Percentiles rank a stretch among this genome's conserved stretches.
Evolutionary conservation across 2,113 vertebrate genomes (phyloP).

Genomic region (Malurus melanocephalus): DNA sequence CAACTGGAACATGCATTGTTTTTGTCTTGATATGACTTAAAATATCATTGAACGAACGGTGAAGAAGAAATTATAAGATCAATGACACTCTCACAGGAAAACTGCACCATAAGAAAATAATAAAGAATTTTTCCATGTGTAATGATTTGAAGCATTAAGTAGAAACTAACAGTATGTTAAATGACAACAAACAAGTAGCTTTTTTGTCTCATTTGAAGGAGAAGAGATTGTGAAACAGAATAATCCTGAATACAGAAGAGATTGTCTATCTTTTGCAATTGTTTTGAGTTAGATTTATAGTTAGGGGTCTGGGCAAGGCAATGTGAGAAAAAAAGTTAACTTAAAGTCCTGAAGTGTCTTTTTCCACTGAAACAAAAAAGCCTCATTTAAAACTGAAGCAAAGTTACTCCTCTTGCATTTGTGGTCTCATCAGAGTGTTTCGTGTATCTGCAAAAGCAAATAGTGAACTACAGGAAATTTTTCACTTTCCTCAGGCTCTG

Average conservation of each 20-base stretch:
- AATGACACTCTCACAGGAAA: not conserved
- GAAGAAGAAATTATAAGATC: not conserved
- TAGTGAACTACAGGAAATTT: not conserved
- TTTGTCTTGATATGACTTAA: not conserved
- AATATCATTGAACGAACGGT: not conserved
- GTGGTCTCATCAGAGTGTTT: not conserved
- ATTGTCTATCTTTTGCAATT: not conserved
- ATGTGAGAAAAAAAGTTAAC: not conserved
- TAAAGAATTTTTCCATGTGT: not conserved
- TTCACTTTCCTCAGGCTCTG: not conserved
- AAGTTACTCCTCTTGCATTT: not conserved
- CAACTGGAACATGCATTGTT: not conserved
- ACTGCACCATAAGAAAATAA: not conserved
- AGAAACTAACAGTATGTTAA: not conserved
- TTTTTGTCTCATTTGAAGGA: not conserved
- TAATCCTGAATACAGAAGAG: not conserved
- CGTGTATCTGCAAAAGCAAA: not conserved
- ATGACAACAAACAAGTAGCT: not conserved
- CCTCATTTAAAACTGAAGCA: not conserved
- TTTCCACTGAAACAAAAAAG: not conserved
- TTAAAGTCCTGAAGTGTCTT: fast-evolving
- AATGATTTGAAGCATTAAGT: not conserved
- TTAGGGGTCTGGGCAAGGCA: not conserved
- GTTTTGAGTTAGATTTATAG: not conserved
- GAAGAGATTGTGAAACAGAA: not conserved